Evolutionary conservation across 2,797 vertebrate species (phyloP).

Genomic region (Oreochromis mossambicus): DNA sequence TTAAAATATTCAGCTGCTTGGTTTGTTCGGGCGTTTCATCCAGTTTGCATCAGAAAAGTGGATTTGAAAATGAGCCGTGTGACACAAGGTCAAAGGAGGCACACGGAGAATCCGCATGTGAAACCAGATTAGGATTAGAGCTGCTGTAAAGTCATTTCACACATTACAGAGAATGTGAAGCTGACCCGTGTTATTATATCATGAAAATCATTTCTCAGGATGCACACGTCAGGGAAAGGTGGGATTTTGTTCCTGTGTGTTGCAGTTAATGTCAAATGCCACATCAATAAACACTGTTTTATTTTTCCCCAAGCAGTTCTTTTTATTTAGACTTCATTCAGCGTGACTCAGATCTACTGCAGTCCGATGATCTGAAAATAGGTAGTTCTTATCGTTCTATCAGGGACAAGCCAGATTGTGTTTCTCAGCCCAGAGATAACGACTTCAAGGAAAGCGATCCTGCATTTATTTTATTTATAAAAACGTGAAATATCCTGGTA

Average conservation of each 20-base stretch:
- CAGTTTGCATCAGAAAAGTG: conserved; percentile 40
- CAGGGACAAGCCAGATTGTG: background rate
- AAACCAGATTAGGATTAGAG: conserved; percentile 30
- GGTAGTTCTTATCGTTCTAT: background rate
- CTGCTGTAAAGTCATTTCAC: background rate
- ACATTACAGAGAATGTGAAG: background rate
- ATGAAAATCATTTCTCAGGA: background rate
- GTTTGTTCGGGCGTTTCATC: conserved; percentile 19
- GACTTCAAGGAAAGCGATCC: background rate
- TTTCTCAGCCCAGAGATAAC: background rate
- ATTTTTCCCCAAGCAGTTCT: background rate
- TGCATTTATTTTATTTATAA: background rate
- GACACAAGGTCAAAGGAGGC: conserved; percentile 3
- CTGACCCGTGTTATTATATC: background rate
- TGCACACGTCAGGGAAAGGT: background rate
- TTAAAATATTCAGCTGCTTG: background rate
- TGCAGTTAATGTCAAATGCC: background rate
- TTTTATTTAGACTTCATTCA: background rate
- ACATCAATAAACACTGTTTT: background rate
- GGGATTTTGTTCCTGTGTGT: background rate
- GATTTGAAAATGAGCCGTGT: conserved; percentile 4
- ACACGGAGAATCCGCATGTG: conserved; percentile 1
- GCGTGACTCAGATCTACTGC: background rate
- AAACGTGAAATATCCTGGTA: background rate
- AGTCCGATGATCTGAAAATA: background rate